A percentile compares a stretch with the other conserved stretches of the same genome.
Evolutionary conservation across 2,113 vertebrate genomes (phyloP).

Genomic region (Mirounga angustirostris): DNA sequence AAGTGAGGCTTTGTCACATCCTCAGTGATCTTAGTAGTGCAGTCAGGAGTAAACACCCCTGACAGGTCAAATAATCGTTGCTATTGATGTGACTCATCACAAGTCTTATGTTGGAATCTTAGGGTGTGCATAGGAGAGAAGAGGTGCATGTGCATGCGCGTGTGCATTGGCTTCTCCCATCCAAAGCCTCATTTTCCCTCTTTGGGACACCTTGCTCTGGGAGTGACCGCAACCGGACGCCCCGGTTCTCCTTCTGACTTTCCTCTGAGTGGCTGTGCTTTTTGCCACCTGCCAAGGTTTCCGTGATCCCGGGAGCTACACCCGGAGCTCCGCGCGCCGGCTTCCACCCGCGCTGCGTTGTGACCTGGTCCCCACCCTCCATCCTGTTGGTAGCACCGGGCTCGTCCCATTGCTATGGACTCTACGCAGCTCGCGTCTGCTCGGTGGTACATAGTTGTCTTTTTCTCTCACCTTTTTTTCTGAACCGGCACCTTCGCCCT

Average conservation of each 20-base stretch:
- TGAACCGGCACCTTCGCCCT: neutral
- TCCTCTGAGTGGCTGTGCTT: neutral
- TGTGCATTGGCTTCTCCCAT: neutral
- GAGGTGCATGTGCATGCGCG: neutral
- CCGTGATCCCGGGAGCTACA: neutral
- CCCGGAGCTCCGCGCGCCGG: neutral
- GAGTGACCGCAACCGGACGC: neutral
- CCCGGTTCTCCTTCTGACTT: neutral
- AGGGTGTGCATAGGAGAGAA: neutral
- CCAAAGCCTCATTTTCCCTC: neutral
- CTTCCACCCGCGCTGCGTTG: neutral
- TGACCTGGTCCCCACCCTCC: neutral
- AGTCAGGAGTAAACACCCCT: neutral
- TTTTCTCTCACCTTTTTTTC: neutral
- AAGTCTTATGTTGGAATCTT: neutral
- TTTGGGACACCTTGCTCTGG: neutral
- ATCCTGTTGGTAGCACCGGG: neutral
- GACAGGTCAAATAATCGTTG: neutral
- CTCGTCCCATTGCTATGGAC: accelerated
- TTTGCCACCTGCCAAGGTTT: neutral
- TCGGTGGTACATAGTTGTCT: neutral
- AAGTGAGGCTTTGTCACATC: neutral
- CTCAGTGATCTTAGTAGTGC: neutral
- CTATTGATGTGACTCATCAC: constrained; percentile 41
- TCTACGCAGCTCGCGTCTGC: neutral